Percentiles rank a stretch among this genome's conserved stretches.
These are phyloP conservation scores for Chionoecetes opilio DNA, from an alignment of 1,140 invertebrate genomes.

Conservation along the genomic window DNA sequence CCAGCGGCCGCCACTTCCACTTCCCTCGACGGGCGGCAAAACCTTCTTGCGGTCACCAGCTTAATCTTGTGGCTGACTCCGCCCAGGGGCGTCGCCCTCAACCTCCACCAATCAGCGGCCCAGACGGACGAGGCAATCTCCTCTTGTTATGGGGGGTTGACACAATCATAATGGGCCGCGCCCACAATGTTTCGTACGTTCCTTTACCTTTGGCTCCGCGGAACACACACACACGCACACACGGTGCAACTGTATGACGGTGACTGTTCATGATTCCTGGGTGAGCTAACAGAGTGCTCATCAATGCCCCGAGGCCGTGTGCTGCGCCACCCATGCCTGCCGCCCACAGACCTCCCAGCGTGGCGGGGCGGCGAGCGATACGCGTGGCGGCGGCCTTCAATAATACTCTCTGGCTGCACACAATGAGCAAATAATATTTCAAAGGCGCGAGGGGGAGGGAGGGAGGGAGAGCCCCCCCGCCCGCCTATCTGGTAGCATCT, in stretches of 20 bases:
- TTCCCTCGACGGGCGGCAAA: slow-evolving; percentile 72
- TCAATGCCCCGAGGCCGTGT: neutral
- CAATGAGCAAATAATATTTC: slow-evolving; percentile 79
- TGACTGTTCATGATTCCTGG: neutral
- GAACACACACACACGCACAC: neutral
- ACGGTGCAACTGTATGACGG: neutral
- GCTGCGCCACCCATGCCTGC: neutral
- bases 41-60: slow-evolving; percentile 74
- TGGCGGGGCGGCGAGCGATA: slow-evolving; percentile 33
- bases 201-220: slow-evolving; percentile 45
- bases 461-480: slow-evolving; percentile 36
- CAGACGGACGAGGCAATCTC: slow-evolving; percentile 77
- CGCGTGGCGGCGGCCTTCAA: slow-evolving; percentile 62
- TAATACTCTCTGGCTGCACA: slow-evolving; percentile 77
- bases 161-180: slow-evolving; percentile 77
- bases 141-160: slow-evolving; percentile 80
- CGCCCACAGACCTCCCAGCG: neutral
- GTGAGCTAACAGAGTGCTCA: neutral
- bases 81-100: slow-evolving; percentile 73
- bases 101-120: slow-evolving; percentile 75
- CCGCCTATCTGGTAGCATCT: slow-evolving; percentile 76
- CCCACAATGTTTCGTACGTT: slow-evolving; percentile 71
- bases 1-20: slow-evolving; percentile 59
- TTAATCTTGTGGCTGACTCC: slow-evolving; percentile 79
- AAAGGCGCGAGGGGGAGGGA: slow-evolving; percentile 60